Evolutionary conservation across 1,140 invertebrate species (phyloP).

Genomic region (Diploscapter pachys): DNA sequence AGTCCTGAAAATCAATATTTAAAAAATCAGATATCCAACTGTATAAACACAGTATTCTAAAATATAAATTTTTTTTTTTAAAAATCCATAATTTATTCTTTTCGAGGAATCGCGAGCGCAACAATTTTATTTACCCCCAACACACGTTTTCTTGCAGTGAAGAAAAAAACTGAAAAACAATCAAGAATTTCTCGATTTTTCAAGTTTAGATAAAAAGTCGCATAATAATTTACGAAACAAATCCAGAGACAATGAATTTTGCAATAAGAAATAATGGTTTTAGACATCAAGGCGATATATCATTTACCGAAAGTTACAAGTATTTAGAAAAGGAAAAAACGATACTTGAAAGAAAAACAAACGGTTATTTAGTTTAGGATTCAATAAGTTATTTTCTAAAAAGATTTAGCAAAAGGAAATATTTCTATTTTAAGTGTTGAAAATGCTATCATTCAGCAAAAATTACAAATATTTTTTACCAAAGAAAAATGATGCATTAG

Average conservation of each 20-base stretch:
- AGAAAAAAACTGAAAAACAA: not conserved
- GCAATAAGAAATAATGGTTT: not conserved
- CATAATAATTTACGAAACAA: not conserved
- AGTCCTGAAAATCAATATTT: not conserved
- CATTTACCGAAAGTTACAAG: slow-evolving; percentile 18
- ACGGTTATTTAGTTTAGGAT: too few species aligned
- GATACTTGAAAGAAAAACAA: not conserved
- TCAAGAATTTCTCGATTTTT: not conserved
- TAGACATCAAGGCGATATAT: slow-evolving; percentile 1
- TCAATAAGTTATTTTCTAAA: too few species aligned
- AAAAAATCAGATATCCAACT: not conserved
- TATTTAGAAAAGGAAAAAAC: slow-evolving; percentile 12
- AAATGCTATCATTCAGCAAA: too few species aligned
- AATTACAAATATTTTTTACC: too few species aligned
- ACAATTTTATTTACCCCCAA: not conserved
- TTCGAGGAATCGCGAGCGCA: too few species aligned
- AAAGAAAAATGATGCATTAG: too few species aligned
- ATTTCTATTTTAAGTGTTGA: too few species aligned
- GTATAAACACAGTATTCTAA: not conserved
- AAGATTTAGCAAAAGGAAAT: too few species aligned
- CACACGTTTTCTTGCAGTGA: not conserved
- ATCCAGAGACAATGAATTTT: not conserved
- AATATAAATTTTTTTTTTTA: too few species aligned
- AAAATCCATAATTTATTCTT: too few species aligned
- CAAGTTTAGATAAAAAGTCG: not conserved